Evolutionary conservation across 1,140 invertebrate species (phyloP), one percentile per base, ranked within the genome.

Genomic region (Pinna nobilis): DNA sequence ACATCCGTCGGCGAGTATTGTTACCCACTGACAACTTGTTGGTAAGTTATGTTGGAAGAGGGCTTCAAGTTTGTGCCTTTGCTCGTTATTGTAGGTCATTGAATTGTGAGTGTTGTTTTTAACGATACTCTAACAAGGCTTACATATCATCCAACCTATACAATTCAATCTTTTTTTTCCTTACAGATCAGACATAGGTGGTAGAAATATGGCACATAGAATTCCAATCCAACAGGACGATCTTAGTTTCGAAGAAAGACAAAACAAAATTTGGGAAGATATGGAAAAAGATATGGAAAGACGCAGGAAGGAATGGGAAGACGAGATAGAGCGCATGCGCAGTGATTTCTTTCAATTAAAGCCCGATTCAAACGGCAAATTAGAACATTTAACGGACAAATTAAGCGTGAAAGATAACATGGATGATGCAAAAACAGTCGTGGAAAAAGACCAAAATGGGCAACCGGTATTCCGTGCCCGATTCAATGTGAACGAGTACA

Each of bases 241-340:
- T 33, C 70, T 83, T 9, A 82, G 81, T 51, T 88, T 88, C 49
- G 86, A 86, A 33, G 86, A 88, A 57, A 70, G 85, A 23, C 86
- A 88, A 72, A 79, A 80, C 44, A 76, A 80, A 69, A 77, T 88
- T 28, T 88, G 86, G 86, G 81, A 82, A 35, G 83, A 88, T 33
- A 88, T 88, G 87, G 83, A 88, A 64, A 65, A 78, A 55, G 82
- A 87, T 41, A 85, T 88, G 85, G 86, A 87, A 30, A 61, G 80
- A 33, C 64, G 87, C 35, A 71, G 86, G n/a, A 76, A 79, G 33
- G 87, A 88, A 73, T 88, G 87, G 87, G 86, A 88, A 70, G 77
- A 81, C 13, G 87, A 88, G 57, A 86, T 88, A 15, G 86, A 86
- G 70, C 79, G 81, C 65, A 86, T 88, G 86, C 79, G 86, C 71